Percentiles rank a stretch among this genome's conserved stretches.
Evolutionary conservation across 2,888 invertebrate species (phyloP).

Genomic region (Liopterus haemorrhoidalis): DNA sequence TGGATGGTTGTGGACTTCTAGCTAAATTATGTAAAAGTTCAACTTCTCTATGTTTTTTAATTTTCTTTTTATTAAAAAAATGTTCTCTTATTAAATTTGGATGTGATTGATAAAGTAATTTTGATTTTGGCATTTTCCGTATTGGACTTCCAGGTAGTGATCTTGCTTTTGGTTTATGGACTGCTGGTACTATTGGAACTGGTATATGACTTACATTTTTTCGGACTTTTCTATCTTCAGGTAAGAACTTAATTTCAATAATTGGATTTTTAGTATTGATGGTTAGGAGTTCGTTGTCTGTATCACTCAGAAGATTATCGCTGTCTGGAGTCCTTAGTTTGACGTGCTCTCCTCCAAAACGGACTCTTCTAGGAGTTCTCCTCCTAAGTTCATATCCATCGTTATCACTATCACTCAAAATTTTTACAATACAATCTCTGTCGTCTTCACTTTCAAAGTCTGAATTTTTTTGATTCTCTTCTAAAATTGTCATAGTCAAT

Average conservation of each 20-base stretch:
- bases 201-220: constrained; percentile 45
- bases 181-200: constrained; percentile 45
- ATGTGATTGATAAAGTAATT: constrained; percentile 38
- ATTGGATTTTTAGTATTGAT: constrained; percentile 32
- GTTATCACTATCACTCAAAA: constrained; percentile 54
- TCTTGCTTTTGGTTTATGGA: constrained; percentile 39
- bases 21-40: constrained; percentile 65
- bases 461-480: constrained; percentile 49
- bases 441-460: constrained; percentile 38
- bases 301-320: constrained; percentile 59
- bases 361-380: constrained; percentile 64
- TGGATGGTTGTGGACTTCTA: constrained; percentile 50
- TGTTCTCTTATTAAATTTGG: constrained; percentile 37
- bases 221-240: constrained; percentile 31
- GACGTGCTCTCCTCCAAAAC: constrained; percentile 81
- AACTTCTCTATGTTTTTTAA: constrained; percentile 53
- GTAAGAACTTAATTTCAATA: constrained; percentile 34
- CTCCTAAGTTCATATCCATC: constrained; percentile 47
- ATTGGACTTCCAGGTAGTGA: constrained; percentile 41
- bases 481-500: constrained; percentile 77
- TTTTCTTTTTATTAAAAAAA: constrained; percentile 21
- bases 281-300: constrained; percentile 41
- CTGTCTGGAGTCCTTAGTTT: constrained; percentile 82
- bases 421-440: constrained; percentile 49
- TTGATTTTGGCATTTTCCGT: constrained; percentile 42